Evolutionary conservation across 2,113 vertebrate genomes (phyloP), one percentile per base, ranked within the genome.

Genomic region (Percopsis transmontana): DNA sequence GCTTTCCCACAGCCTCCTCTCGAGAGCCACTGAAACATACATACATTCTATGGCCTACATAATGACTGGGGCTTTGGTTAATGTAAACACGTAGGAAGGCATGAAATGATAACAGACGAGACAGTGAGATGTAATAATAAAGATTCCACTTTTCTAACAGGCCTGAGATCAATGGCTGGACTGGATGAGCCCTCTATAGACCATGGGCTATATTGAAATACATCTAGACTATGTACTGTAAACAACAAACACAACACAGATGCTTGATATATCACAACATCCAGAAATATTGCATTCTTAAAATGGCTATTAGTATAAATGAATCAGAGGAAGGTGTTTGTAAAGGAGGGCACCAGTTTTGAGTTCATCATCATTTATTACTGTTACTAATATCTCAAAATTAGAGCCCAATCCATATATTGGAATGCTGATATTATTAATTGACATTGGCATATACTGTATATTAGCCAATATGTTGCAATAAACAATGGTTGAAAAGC

Each of bases 1-100:
- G 80, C 72, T 80, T 77, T 85, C 79, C 79, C 56, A 60, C 73
- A 79, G 81, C 76, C 70, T 64, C 66, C 75, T 57, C 70, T 53
- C 58, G 52, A 55, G 20, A 62, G 40, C 68, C 20, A 77, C 65
- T 38, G 66, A 73, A 69, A 76, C 51, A 40, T n/a, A n/a, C n/a
- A n/a, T n/a, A n/a, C n/a, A n/a, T n/a, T n/a, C n/a, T n/a, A n/a
- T 54, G 18, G 61, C 33, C 42, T 71, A 40, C 56, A 65, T 61
- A 58, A 45, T 24, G 40, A 70, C 72, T 75, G 18, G 62, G 48
- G 56, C n/a, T 54, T 41, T n/a, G 62, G 72, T 80, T 70, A 65
- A 72, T 80, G 74, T 80, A 75, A 81, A 84, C 75, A 85, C 19
- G 39, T n/a, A 66, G n/a, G 15, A 58, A 41, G 24, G 38, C 20